Evolutionary conservation across 2,888 invertebrate species (phyloP).

Genomic region (Melanophora roralis): DNA sequence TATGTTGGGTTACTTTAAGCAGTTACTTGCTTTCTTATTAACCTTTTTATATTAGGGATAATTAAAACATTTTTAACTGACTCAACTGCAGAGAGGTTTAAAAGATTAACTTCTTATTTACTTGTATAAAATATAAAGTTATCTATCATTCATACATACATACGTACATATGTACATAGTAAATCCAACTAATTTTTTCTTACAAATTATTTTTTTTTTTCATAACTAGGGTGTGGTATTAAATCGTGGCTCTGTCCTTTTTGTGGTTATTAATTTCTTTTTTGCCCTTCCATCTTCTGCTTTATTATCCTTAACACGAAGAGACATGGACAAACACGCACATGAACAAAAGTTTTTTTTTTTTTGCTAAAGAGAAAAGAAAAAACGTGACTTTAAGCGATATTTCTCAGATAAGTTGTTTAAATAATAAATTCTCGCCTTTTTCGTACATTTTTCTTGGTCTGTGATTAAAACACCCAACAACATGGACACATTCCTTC

Average conservation of each 20-base stretch:
- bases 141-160: too few relatives aligned
- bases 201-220: constrained; percentile 4
- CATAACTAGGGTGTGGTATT: constrained; percentile 26
- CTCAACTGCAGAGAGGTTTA: neutral
- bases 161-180: too few relatives aligned
- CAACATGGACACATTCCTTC: neutral
- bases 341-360: neutral
- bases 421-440: constrained; percentile 22
- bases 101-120: neutral
- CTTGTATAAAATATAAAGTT: too few relatives aligned
- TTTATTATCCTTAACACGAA: neutral
- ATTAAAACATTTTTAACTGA: too few relatives aligned
- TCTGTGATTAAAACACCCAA: neutral
- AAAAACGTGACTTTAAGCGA: constrained; percentile 41
- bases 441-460: neutral
- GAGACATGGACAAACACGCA: neutral
- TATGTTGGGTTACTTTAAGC: too few relatives aligned
- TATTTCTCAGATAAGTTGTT: constrained; percentile 43
- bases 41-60: too few relatives aligned
- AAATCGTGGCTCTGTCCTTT: constrained; percentile 9
- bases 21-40: too few relatives aligned
- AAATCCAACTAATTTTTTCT: neutral
- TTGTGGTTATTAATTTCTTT: constrained; percentile 30
- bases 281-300: neutral
- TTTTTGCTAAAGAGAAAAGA: neutral